Evolutionary conservation across 2,113 vertebrate species (phyloP), one percentile per base, ranked within the genome.

Genomic region (Chaetodon trifascialis): DNA sequence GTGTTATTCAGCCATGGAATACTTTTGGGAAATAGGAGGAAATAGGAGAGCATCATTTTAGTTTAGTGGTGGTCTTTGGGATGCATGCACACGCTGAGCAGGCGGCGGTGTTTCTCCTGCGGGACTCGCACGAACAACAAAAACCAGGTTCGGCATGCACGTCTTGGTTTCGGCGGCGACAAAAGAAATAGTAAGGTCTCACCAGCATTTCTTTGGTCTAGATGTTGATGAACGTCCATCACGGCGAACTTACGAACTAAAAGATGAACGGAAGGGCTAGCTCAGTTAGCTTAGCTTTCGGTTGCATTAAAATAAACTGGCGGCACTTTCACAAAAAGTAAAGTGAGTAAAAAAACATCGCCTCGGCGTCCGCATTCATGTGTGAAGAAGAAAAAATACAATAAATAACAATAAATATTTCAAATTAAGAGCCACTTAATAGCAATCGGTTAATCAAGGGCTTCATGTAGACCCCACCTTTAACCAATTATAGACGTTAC

Each of bases 171-270:
- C 14, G 11, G 36, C 16, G 10, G 7, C n/a, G 42, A 86, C 12
- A 4, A 84, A 85, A 80, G 73, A 81, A 88, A 90, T 55, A 52
- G 47, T 40, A 64, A 54, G 52, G 68, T 81, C 78, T 89, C 84
- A 65, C 76, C 73, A 80, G 79, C 75, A 72, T 86, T 80, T 95
- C 94, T 95, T 94, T 95, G 95, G 95, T 94, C 90, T 94, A 59
- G 30, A 84, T 90, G 86, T 85, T 23, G 54, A 82, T 75, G 55
- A 80, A 79, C 23, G 76, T 76, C 15, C 7, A 54, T 75, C n/a
- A 46, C n/a, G 47, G 16, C 56, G 9, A 67, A 73, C 15, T 38
- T n/a, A 7, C n/a, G 70, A 42, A 54, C 25, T 25, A 25, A 60
- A 47, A 40, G 34, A 40, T 40, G 47, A 51, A 9, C 23, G 49